phyloP scores from a whole-genome alignment of 2,113 vertebrate genomes.

The Saguinus imperator region DNA sequence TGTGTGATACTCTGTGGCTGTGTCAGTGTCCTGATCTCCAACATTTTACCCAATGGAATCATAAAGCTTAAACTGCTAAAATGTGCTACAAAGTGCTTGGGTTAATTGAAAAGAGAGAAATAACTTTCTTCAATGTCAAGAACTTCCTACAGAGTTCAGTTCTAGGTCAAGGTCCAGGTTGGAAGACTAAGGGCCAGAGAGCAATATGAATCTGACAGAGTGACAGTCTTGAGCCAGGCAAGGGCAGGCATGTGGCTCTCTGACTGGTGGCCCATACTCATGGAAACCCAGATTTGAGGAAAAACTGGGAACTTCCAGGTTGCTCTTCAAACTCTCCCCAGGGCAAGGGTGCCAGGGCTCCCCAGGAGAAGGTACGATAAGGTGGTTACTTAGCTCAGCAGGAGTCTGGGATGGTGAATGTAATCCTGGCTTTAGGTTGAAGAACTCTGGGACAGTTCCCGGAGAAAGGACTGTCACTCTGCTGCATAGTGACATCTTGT shows the following conservation, averaged over 20 bases:
- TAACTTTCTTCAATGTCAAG: neutral
- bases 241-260: neutral
- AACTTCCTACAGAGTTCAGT: neutral
- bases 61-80: neutral
- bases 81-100: neutral
- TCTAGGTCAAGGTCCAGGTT: neutral
- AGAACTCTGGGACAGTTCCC: neutral
- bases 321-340: neutral
- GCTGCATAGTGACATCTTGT: neutral
- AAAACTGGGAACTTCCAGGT: neutral
- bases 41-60: neutral
- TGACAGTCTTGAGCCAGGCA: neutral
- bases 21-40: neutral
- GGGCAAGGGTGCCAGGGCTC: neutral
- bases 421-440: neutral
- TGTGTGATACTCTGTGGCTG: neutral
- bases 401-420: no score
- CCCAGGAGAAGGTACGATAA: neutral
- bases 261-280: neutral
- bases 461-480: neutral
- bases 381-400: neutral
- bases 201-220: neutral
- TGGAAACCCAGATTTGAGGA: neutral
- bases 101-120: neutral
- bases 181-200: neutral